These are phyloP conservation scores for Chondrilla cf. caribensis DNA, from an alignment of 37 sponge, comb jelly and placozoan genomes.

Conservation along the genomic window DNA sequence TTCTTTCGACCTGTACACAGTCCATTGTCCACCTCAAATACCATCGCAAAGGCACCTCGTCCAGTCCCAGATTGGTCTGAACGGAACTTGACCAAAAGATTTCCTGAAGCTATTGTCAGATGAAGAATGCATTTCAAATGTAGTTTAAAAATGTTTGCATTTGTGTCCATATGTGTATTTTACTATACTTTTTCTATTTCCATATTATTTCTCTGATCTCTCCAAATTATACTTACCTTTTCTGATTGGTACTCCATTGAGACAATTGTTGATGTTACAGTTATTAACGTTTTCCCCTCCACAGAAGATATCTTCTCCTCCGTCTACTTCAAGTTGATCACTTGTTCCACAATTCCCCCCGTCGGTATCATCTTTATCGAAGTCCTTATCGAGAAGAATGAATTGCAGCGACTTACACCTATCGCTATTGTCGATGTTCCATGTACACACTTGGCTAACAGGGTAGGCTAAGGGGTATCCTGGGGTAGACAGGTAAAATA, in stretches of 20 bases:
- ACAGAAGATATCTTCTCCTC: not conserved
- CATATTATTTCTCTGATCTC: not conserved
- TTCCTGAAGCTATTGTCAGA: not conserved
- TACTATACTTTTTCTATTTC: not conserved
- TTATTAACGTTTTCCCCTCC: not conserved
- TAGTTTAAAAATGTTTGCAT: not conserved
- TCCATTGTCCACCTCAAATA: not conserved
- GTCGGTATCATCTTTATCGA: not conserved
- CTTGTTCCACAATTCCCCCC: not conserved
- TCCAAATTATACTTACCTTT: not conserved
- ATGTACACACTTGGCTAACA: not conserved
- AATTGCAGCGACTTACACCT: not conserved
- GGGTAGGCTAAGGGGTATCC: not conserved
- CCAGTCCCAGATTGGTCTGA: not conserved
- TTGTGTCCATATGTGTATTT: not conserved
- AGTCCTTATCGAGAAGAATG: not conserved
- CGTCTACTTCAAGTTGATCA: constrained; percentile 4
- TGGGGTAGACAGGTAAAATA: not conserved
- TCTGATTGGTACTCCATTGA: not conserved
- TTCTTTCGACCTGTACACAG: not conserved
- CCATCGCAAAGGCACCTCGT: not conserved
- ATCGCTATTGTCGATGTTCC: not conserved
- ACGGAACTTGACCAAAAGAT: not conserved
- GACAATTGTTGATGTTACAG: not conserved
- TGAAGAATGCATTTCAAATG: too few relatives aligned